phyloP scores from a whole-genome alignment of 2,113 vertebrate genomes.

The Scophthalmus maximus region DNA sequence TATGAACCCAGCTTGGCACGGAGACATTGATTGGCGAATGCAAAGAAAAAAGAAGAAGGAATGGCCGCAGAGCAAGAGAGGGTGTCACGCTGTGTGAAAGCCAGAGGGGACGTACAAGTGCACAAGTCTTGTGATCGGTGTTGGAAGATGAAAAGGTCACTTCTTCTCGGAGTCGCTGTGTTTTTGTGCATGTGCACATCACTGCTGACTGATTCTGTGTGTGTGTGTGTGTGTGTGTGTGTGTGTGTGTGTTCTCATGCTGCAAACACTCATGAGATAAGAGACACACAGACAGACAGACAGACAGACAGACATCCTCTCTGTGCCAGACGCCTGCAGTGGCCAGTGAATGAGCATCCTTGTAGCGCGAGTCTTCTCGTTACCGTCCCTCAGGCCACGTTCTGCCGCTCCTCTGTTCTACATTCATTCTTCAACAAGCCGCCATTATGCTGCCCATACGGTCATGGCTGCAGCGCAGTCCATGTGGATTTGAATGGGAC shows the following conservation, averaged over 20 bases:
- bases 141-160: conserved; percentile 9
- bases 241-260: conserved; percentile 6
- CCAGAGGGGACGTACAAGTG: background rate
- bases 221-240: background rate
- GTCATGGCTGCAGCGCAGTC: conserved; percentile 18
- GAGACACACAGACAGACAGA: conserved; percentile 31
- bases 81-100: conserved; percentile 2
- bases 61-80: too few species aligned
- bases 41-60: too few species aligned
- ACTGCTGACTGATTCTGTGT: background rate
- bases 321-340: conserved; percentile 46
- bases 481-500: background rate
- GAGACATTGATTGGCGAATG: too few species aligned
- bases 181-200: conserved; percentile 15
- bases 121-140: conserved; percentile 65
- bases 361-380: conserved; percentile 58
- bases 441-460: conserved; percentile 57
- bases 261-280: conserved; percentile 57
- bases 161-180: conserved; percentile 20
- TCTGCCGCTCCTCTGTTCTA: conserved; percentile 69
- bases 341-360: conserved; percentile 73
- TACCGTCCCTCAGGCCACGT: conserved; percentile 62
- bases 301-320: conserved; percentile 53
- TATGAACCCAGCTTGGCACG: background rate
- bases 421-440: conserved; percentile 71